Conservation (phyloP, 2,113 vertebrate genomes). For the Felis catus region DNA sequence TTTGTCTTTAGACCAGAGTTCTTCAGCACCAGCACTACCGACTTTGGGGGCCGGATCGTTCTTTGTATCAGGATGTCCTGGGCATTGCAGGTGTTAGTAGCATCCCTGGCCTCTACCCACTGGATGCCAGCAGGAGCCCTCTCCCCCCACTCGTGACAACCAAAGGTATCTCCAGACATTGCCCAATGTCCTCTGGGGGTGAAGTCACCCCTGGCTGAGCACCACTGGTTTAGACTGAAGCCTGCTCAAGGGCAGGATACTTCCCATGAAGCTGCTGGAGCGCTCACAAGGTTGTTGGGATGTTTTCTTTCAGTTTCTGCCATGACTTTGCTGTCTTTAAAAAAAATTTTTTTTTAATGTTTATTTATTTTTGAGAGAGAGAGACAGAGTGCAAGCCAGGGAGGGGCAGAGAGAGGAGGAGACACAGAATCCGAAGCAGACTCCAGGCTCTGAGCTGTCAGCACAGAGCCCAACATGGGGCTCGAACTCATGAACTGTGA, state of each 20-base stretch:
- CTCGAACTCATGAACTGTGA: no score
- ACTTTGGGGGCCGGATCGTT: rapidly evolving
- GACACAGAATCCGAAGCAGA: no score
- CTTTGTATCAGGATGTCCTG: neutral
- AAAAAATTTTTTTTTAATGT: no score
- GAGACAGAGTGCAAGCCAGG: no score
- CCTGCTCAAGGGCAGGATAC: rapidly evolving
- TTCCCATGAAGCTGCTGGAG: rapidly evolving
- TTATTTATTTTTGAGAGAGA: no score
- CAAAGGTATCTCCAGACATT: neutral
- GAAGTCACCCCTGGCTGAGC: rapidly evolving
- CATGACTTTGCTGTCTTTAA: neutral
- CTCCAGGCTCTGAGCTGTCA: no score
- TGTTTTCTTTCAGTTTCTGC: neutral
- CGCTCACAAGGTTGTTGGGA: rapidly evolving
- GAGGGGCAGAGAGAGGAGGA: no score
- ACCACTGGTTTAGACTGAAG: rapidly evolving
- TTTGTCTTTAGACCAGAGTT: neutral
- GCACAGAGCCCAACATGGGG: no score
- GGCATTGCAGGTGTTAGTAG: rapidly evolving
- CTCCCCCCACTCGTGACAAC: neutral
- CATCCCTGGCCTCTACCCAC: rapidly evolving
- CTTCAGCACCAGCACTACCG: rapidly evolving
- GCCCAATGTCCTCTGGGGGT: neutral
- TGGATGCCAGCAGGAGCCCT: neutral